Evolutionary conservation across 2,888 invertebrate species (phyloP), one percentile per base, ranked within the genome.

Genomic region (Aplocera efformata): DNA sequence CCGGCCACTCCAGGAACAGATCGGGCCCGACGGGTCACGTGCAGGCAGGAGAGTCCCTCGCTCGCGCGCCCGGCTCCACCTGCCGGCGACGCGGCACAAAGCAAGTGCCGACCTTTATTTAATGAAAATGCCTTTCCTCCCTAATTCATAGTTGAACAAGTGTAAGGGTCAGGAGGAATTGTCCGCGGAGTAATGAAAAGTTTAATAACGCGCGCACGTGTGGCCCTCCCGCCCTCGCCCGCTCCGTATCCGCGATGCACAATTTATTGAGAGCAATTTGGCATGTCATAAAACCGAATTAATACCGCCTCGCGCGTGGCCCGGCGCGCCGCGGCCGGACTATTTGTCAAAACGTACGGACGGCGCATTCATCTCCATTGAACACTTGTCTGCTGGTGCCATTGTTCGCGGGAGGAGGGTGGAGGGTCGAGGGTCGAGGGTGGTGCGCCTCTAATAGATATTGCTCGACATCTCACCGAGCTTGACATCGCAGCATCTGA

Each of bases 251-350:
- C 70, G 66, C 72, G 61, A 75, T 75, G 76, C 71, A 76, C 81
- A 76, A 79, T 79, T 79, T 82, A 81, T 84, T 76, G 78, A 72
- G 77, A 80, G 79, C 69, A 84, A 85, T 86, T 85, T 84, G 76
- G 83, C 83, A 84, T 85, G 85, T 86, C 86, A 86, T 86, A 85
- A 85, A 86, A 74, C 75, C 76, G 67, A 80, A 86, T 85, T 79
- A 85, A 82, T 83, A 75, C 67, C 62, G 72, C 68, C 61, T 56
- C 56, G 56, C 39, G 46, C 39, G 32, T 46, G 39, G 13, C 13
- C 23, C 22, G 8, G 34, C 9, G 28, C 11, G 25, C 28, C 10
- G n/a, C 42, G 33, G 23, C 29, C 34, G 28, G 58, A 48, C 58
- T 48, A 56, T 59, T 57, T 60, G 66, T 56, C 59, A 63, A 60